Base-by-base conservation (phyloP, 2,797 vertebrate species). In the Helicolenus hilgendorfi region DNA sequence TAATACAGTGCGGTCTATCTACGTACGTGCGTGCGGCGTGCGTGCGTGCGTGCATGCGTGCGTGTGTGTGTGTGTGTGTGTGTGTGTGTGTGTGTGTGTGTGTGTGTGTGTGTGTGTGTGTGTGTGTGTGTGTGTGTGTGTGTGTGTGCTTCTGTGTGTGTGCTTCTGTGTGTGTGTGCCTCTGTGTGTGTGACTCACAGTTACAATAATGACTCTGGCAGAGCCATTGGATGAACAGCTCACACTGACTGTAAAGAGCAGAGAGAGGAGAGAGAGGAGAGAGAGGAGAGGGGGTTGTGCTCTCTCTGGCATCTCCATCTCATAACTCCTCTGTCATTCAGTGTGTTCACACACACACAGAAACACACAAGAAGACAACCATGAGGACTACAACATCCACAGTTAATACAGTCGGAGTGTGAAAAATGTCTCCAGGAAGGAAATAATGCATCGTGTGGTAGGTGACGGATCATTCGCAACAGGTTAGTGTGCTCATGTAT, bases 281-380 rank as follows among this genome's bases (percentile, higher is more conserved):
- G 86, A 79, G 74, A 63, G 73, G n/a, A 53, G 18, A 77, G 56
- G 74, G 90, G 91, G 87, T 79, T 91, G 93, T 86, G 84, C 91
- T 93, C 87, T 91, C 72, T 26, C 83, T 84, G 84, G 77, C 86
- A 86, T 92, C 87, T 95, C 81, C 81, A 89, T 93, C 93, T 93
- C 92, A 90, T 89, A 89, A 87, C 83, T 91, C 88, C 62, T 88
- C 84, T 81, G 87, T 59, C 13, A 29, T 71, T 88, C 77, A 31
- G 26, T 55, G 79, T 22, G 7, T 56, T 74, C 81, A 83, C 45
- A 84, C 86, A 71, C 69, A 59, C 72, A 53, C 18, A 53, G 11
- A 69, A 27, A 58, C 68, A 45, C 77, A 64, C 53, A 41, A 68
- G 82, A 62, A 72, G 80, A 84, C 73, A 83, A 77, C 81, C 80